These are phyloP conservation scores for Protonibea diacanthus DNA, from an alignment of 2,797 vertebrate genomes.

Conservation along the genomic window DNA sequence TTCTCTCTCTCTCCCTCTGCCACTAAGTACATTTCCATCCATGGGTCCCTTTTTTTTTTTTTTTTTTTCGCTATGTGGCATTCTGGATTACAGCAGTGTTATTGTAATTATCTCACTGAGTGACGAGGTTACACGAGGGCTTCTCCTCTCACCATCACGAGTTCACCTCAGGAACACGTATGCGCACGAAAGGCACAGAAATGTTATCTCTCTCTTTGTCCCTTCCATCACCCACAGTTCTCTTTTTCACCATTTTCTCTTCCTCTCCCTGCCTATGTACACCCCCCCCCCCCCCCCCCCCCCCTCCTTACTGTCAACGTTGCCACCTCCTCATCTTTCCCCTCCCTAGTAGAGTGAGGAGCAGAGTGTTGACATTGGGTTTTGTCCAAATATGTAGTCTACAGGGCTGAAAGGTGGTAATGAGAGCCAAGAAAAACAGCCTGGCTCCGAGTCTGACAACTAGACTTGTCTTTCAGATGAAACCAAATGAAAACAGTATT, in stretches of 20 bases:
- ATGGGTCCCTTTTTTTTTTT: constrained; percentile 16
- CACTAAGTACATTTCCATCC: constrained; percentile 84
- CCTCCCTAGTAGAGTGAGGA: constrained; percentile 62
- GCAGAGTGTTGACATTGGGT: constrained; percentile 82
- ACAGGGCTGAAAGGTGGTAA: constrained; percentile 75
- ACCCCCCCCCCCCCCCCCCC: not conserved
- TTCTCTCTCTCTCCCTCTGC: constrained; percentile 59
- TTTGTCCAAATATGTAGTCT: constrained; percentile 82
- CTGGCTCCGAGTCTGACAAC: constrained; percentile 77
- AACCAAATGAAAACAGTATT: constrained; percentile 82
- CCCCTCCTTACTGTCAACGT: constrained; percentile 44
- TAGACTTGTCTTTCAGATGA: constrained; percentile 78
- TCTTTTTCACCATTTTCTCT: constrained; percentile 7
- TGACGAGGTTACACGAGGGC: constrained; percentile 65
- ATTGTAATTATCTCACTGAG: constrained; percentile 76
- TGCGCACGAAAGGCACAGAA: constrained; percentile 12
- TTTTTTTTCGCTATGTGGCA: constrained; percentile 55
- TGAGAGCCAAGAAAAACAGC: constrained; percentile 84
- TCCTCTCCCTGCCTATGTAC: constrained; percentile 14
- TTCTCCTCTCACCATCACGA: constrained; percentile 57
- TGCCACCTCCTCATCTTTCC: constrained; percentile 60
- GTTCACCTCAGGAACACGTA: constrained; percentile 36
- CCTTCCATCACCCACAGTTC: constrained; percentile 1
- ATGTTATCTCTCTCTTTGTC: constrained; percentile 17
- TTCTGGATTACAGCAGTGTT: constrained; percentile 70